Evolutionary conservation across 2,113 vertebrate genomes (phyloP).

Genomic region (Amblyornis subalaris): DNA sequence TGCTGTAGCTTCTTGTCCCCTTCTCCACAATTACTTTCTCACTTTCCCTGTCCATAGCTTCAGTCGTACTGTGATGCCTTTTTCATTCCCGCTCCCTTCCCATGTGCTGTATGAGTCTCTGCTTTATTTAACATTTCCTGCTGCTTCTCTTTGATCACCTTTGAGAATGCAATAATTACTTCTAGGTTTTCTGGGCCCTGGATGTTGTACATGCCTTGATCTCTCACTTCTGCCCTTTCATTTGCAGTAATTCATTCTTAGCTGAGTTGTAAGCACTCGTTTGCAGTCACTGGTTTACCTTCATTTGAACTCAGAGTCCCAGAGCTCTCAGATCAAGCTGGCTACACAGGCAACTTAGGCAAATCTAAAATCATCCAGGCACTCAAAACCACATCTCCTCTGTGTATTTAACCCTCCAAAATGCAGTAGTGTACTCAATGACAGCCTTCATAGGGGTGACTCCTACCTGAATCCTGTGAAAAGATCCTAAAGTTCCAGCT

Average conservation of each 20-base stretch:
- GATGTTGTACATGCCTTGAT: slow-evolving; percentile 19
- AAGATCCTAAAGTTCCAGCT: neutral
- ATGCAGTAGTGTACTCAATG: neutral
- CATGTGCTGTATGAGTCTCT: neutral
- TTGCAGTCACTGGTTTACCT: neutral
- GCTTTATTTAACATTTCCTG: slow-evolving; percentile 20
- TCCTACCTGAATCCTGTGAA: neutral
- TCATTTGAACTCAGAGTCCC: neutral
- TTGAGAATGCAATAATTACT: slow-evolving; percentile 7
- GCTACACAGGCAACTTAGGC: neutral
- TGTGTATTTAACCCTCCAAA: neutral
- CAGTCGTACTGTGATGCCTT: neutral
- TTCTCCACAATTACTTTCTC: neutral
- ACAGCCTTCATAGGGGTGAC: neutral
- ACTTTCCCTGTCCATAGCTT: neutral
- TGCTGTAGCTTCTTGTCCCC: neutral
- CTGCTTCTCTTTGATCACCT: slow-evolving; percentile 28
- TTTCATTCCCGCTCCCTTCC: neutral
- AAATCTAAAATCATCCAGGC: neutral
- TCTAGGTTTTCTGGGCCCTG: slow-evolving; percentile 11
- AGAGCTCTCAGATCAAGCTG: neutral
- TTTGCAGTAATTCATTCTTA: slow-evolving; percentile 42
- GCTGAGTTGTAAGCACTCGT: neutral
- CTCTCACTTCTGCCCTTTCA: slow-evolving; percentile 48
- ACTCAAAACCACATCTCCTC: neutral